Percentiles rank a stretch among this genome's conserved stretches.
Conservation (phyloP, 2,113 vertebrate species). For the Copsychus sechellarum region DNA sequence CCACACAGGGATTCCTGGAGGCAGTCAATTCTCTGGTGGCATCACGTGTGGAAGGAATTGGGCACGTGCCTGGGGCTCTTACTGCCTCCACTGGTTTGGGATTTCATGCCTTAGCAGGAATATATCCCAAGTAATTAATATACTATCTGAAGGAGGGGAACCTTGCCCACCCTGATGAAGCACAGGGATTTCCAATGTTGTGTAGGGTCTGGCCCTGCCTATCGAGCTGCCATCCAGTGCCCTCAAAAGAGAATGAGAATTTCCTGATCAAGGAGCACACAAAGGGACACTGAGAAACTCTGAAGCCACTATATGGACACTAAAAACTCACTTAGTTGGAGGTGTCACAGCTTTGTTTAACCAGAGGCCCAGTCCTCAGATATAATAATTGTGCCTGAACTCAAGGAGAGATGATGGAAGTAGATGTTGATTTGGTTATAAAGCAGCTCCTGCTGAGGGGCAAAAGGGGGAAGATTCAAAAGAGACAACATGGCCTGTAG, state of each 20-base stretch:
- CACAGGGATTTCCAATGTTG: neutral
- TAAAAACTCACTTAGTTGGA: neutral
- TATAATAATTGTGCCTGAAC: neutral
- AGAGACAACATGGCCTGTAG: neutral
- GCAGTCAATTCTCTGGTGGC: neutral
- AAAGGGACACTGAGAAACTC: neutral
- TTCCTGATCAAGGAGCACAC: neutral
- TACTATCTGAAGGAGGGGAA: neutral
- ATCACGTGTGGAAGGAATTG: neutral
- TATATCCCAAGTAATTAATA: neutral
- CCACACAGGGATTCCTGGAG: fast-evolving
- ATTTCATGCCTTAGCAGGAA: neutral
- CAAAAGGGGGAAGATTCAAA: neutral
- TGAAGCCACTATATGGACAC: neutral
- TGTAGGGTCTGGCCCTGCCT: neutral
- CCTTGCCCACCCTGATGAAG: neutral
- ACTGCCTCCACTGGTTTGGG: neutral
- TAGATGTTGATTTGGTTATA: neutral
- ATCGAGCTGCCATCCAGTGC: neutral
- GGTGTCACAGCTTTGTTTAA: neutral
- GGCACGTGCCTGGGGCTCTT: neutral
- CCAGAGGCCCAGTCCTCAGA: neutral
- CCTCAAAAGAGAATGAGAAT: neutral
- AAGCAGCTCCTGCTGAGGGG: neutral
- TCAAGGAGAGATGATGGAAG: neutral